Base-by-base conservation (phyloP, 2,113 vertebrate genomes). In the Tragulus kanchil region DNA sequence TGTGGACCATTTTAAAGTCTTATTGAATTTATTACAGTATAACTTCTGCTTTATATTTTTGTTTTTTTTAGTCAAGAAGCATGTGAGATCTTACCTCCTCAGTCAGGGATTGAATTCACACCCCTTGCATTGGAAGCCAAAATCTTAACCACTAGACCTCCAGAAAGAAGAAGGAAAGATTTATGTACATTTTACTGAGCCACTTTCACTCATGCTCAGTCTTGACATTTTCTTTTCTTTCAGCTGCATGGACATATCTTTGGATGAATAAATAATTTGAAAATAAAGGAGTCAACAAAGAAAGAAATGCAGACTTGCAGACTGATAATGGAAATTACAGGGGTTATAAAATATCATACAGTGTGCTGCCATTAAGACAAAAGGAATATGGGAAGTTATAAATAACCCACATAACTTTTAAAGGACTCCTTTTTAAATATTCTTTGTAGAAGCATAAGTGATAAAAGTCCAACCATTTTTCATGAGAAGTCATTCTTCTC, bases 251-350 rank as follows among this genome's bases (percentile, higher is more conserved):
- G 75, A 75, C 93, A 28, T 69, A 90, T 85, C 96, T 97, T 92
- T 73, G 89, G 56, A 97, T 85, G 59, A 95, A 92, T 97, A 98
- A 97, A 96, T 93, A 97, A 97, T 91, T 95, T 97, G 94, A 59
- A 90, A 97, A 95, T 98, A 83, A 79, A 75, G 95, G 95, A 98
- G 96, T 98, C 89, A 97, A 89, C 82, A 97, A 96, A 95, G 88
- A 93, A 93, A 95, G 92, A 97, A 97, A 97, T 98, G 88, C 48
- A 67, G 88, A 95, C 82, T 96, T 95, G 92, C 96, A 98, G 93
- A 96, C 89, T 83, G 87, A 87, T 97, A 86, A 95, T 96, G 94
- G 94, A 96, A 89, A 96, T 97, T 93, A 94, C 83, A 97, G 87
- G 52, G 89, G 96, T 86, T 97, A 90, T 96, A 98, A 98, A 98